Conservation (phyloP, 2,113 vertebrate genomes). For the Pungitius pungitius region DNA sequence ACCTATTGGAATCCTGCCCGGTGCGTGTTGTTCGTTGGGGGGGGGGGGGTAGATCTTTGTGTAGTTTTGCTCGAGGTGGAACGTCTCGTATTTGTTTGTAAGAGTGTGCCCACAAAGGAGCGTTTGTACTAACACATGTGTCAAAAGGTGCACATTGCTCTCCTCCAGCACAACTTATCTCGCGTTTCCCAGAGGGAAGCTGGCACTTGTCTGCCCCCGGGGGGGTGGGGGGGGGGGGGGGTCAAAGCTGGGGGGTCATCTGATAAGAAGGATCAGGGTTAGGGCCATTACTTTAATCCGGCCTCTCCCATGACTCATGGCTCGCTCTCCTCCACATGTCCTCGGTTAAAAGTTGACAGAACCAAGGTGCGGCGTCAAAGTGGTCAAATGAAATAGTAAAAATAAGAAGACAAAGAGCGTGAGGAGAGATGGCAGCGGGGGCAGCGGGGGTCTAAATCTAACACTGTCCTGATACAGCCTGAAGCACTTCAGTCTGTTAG, state of each 20-base stretch:
- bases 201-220: constrained; percentile 48
- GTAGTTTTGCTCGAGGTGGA: constrained; percentile 50
- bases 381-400: constrained; percentile 27
- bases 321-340: constrained; percentile 5
- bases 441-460: constrained; percentile 61
- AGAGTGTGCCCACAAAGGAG: constrained; percentile 46
- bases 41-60: constrained; percentile 28
- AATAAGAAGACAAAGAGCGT: constrained; percentile 54
- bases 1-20: constrained; percentile 60
- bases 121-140: constrained; percentile 44
- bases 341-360: constrained; percentile 20
- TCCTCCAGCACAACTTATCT: constrained; percentile 39
- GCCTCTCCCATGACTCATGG: constrained; percentile 38
- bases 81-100: constrained; percentile 52
- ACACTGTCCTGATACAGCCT: constrained; percentile 70
- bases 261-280: constrained; percentile 74
- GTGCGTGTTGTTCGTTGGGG: constrained; percentile 5
- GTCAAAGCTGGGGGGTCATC: constrained; percentile 74
- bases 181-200: constrained; percentile 36
- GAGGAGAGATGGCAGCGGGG: constrained; percentile 32
- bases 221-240: no score
- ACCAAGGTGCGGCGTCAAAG: constrained; percentile 3
- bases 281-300: constrained; percentile 67
- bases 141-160: constrained; percentile 60
- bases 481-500: constrained; percentile 45